A percentile compares a stretch with the other conserved stretches of the same genome.
phyloP scores from a whole-genome alignment of 1,140 invertebrate genomes.

The Holotrichia oblita region DNA sequence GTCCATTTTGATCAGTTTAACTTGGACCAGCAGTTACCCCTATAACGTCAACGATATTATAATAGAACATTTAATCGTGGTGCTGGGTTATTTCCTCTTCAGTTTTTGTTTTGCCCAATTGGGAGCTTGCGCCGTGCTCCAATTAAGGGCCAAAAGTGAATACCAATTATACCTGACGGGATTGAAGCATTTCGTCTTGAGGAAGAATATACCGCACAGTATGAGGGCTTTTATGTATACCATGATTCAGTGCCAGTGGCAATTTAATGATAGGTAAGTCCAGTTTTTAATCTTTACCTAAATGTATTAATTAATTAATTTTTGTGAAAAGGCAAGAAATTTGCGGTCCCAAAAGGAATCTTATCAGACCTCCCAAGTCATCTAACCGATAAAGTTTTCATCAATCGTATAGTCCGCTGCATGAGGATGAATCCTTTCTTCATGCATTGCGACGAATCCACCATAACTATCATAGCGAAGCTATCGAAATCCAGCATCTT shows the following conservation, averaged over 20 bases:
- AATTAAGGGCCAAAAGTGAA: neutral
- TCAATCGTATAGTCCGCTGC: conserved; percentile 38
- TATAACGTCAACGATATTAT: conserved; percentile 33
- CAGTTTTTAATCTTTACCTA: neutral
- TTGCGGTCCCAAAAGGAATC: conserved; percentile 28
- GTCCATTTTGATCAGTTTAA: neutral
- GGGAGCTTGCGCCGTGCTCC: conserved; percentile 29
- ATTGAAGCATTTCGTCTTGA: conserved; percentile 16
- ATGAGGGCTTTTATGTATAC: conserved; percentile 25
- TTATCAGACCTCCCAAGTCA: conserved; percentile 37
- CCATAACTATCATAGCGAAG: neutral
- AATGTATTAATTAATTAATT: neutral
- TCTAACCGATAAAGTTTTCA: conserved; percentile 18
- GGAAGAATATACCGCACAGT: neutral
- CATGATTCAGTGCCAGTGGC: conserved; percentile 42
- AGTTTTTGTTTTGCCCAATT: conserved; percentile 38
- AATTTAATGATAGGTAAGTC: conserved; percentile 30
- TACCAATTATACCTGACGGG: conserved; percentile 12
- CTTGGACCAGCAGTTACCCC: neutral
- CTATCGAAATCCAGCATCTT: conserved; percentile 8
- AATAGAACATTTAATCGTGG: neutral
- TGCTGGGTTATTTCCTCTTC: conserved; percentile 19
- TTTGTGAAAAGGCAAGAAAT: conserved; percentile 14
- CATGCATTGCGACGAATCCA: conserved; percentile 16
- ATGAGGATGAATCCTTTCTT: conserved; percentile 42